Evolutionary conservation across 2,113 vertebrate genomes (phyloP).

Genomic region (Anser cygnoides): DNA sequence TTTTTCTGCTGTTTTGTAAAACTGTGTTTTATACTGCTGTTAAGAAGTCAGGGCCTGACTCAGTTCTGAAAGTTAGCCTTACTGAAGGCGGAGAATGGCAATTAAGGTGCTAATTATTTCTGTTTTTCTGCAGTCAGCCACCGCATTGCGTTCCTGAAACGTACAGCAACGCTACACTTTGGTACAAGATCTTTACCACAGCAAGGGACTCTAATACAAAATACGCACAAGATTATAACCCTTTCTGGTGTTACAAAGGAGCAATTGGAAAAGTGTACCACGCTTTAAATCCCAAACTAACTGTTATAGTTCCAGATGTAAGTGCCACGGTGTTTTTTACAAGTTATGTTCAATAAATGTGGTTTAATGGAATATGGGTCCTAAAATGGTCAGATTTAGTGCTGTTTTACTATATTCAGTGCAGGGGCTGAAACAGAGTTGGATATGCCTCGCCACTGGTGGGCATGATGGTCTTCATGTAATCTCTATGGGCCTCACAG

Average conservation of each 20-base stretch:
- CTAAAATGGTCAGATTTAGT: background rate
- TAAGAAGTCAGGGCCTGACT: background rate
- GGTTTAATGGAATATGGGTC: background rate
- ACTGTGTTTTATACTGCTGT: background rate
- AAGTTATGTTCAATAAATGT: background rate
- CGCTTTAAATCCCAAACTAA: slow-evolving; percentile 94
- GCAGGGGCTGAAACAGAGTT: background rate
- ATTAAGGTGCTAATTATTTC: background rate
- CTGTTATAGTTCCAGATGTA: slow-evolving; percentile 95
- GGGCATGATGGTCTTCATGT: background rate
- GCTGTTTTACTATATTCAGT: background rate
- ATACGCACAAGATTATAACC: slow-evolving; percentile 97
- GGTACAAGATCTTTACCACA: slow-evolving; percentile 97
- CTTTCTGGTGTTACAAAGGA: slow-evolving; percentile 99
- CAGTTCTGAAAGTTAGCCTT: background rate
- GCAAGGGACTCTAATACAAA: slow-evolving; percentile 94
- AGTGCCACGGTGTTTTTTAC: slow-evolving; percentile 61
- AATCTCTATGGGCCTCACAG: background rate
- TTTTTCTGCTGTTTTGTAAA: background rate
- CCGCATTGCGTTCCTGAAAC: slow-evolving; percentile 94
- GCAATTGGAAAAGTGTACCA: slow-evolving; percentile 98
- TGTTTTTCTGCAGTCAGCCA: slow-evolving; percentile 84
- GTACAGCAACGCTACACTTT: slow-evolving; percentile 93
- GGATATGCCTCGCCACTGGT: no score
- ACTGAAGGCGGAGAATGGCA: background rate